phyloP scores from a whole-genome alignment of 2,888 invertebrate species.

The Aethes cnicana region DNA sequence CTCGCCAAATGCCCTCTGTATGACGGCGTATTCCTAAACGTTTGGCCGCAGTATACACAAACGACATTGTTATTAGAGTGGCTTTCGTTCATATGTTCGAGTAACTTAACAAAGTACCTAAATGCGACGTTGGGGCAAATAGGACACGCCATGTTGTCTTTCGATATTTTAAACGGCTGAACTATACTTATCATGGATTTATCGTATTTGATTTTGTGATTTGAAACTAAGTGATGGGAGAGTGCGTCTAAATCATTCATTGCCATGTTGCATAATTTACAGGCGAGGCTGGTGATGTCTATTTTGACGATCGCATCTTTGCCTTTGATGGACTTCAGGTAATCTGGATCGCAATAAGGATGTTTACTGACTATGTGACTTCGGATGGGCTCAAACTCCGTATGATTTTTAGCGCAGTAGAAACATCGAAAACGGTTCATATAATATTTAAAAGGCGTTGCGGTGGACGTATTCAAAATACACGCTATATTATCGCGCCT shows the following conservation, averaged over 20 bases:
- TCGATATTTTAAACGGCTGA: constrained; percentile 34
- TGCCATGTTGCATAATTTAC: constrained; percentile 29
- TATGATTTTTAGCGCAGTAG: constrained; percentile 30
- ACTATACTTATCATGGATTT: constrained; percentile 27
- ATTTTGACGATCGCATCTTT: constrained; percentile 33
- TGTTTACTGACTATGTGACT: constrained; percentile 25
- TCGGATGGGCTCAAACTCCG: constrained; percentile 27
- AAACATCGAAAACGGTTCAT: constrained; percentile 35
- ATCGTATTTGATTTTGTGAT: constrained; percentile 31
- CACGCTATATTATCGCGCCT: constrained; percentile 30
- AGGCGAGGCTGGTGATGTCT: constrained; percentile 29
- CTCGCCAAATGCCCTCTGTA: constrained; percentile 32
- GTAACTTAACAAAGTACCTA: constrained; percentile 33
- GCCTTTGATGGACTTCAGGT: constrained; percentile 27
- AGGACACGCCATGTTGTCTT: constrained; percentile 27
- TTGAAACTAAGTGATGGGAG: constrained; percentile 30
- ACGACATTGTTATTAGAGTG: constrained; percentile 33
- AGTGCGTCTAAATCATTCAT: constrained; percentile 24
- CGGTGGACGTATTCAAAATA: constrained; percentile 33
- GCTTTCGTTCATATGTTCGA: constrained; percentile 34
- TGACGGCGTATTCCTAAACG: constrained; percentile 33
- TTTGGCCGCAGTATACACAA: constrained; percentile 33
- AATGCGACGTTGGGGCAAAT: constrained; percentile 28
- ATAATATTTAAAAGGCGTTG: constrained; percentile 34
- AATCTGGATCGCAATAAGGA: constrained; percentile 20